A percentile compares a stretch with the other conserved stretches of the same genome.
Conservation (phyloP, 2,113 vertebrate genomes). For the Neotoma lepida region DNA sequence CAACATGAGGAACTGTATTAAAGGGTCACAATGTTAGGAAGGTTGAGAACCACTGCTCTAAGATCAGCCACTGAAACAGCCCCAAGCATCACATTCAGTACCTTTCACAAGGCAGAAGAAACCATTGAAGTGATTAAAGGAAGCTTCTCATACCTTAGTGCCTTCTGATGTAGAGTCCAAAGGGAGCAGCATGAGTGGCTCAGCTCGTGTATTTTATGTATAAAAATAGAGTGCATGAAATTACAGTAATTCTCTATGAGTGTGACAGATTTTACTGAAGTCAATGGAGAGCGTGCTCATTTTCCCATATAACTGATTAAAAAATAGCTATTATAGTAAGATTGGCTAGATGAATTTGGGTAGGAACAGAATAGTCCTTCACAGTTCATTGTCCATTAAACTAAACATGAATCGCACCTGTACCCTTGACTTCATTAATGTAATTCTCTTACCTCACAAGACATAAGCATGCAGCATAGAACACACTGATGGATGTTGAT, state of each 20-base stretch:
- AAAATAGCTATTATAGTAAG: background rate
- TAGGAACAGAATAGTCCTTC: background rate
- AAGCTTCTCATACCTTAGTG: background rate
- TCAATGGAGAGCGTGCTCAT: background rate
- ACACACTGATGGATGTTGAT: background rate
- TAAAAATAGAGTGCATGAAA: background rate
- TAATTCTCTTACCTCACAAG: background rate
- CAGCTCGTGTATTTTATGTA: background rate
- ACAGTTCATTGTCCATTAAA: background rate
- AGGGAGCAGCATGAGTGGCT: background rate
- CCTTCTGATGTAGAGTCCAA: background rate
- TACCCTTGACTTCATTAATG: background rate
- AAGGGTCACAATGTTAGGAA: background rate
- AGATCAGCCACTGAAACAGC: background rate
- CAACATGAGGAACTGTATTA: background rate
- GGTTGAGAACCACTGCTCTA: background rate
- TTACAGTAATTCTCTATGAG: background rate
- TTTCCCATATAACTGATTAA: background rate
- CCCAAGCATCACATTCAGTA: background rate
- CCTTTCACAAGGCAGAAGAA: background rate
- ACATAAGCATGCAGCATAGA: background rate
- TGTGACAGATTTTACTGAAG: background rate
- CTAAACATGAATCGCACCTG: background rate
- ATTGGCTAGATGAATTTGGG: background rate
- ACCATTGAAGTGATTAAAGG: background rate